Base-by-base conservation (phyloP, 1,140 invertebrate genomes). In the Coenobita brevimanus region DNA sequence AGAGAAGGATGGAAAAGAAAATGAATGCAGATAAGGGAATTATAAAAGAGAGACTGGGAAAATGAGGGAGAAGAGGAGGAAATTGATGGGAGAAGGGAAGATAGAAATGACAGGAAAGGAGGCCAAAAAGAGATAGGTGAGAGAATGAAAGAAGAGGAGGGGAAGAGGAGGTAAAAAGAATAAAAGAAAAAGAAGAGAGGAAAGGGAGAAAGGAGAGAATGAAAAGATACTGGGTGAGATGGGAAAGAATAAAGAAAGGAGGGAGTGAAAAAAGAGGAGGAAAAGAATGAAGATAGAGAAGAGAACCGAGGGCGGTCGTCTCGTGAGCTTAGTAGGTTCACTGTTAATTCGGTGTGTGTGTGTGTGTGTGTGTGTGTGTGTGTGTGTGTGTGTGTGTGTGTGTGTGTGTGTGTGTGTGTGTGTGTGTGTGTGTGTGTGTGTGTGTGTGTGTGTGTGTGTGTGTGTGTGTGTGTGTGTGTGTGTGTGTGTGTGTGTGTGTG, bases 371-470 rank as follows among this genome's bases (percentile, higher is more conserved):
- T 4, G 62, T 64, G 3, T 3, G 62, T 4, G 62, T 64, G 62
- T 64, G 62, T 64, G 62, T 64, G 62, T 64, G 62, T 64, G 62
- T 64, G 62, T 64, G 62, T 64, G 62, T 64, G 62, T 64, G 62
- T 64, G 62, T 64, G 62, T 64, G 62, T 64, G 62, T 64, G 62
- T 64, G 17, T 64, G 62, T 64, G 62, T 64, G 62, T 64, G 62
- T 64, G 62, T 64, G 62, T 64, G 62, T 64, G 62, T 64, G 62
- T 64, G 62, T 64, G 62, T 64, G 62, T 64, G 62, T 64, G 62
- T 64, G 62, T 64, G 62, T 64, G 62, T 64, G 62, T 64, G 62
- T 64, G 62, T 64, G 62, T 64, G 62, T 64, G 62, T 64, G 62
- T 64, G 62, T 64, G 62, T 64, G 62, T 64, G 62, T 64, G 62